Conservation (phyloP, 2,888 invertebrate species). For the Busseola fusca region DNA sequence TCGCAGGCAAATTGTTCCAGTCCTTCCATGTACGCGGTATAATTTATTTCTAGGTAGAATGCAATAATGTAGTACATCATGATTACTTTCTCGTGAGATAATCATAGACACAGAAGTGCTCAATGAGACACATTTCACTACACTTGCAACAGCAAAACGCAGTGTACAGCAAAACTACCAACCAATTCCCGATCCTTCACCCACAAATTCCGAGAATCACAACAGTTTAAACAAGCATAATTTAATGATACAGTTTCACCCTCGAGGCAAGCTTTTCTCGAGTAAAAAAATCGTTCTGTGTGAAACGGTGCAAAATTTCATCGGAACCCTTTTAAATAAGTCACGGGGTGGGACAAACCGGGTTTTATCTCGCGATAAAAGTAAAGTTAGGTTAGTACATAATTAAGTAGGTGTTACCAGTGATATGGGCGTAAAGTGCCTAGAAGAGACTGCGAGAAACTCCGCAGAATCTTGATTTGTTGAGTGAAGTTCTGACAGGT, state of each 20-base stretch:
- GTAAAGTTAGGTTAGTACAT: slow-evolving; percentile 68
- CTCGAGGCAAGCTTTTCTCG: slow-evolving; percentile 44
- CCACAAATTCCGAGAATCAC: slow-evolving; percentile 29
- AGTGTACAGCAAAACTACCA: background rate
- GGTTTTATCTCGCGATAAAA: slow-evolving; percentile 66
- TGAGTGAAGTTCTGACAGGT: slow-evolving; percentile 16
- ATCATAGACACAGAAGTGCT: background rate
- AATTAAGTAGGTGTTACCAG: slow-evolving; percentile 65
- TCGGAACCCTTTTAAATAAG: slow-evolving; percentile 66
- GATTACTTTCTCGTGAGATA: background rate
- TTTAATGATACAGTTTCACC: slow-evolving; percentile 53
- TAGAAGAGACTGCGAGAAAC: slow-evolving; percentile 50
- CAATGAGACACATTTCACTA: background rate
- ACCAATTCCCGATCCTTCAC: slow-evolving; percentile 24
- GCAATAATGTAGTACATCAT: too few species aligned
- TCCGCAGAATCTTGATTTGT: slow-evolving; percentile 40
- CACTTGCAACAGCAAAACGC: background rate
- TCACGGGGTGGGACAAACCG: slow-evolving; percentile 57
- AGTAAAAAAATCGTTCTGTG: slow-evolving; percentile 49
- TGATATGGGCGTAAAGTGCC: slow-evolving; percentile 38
- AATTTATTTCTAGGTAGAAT: too few species aligned
- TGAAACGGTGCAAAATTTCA: slow-evolving; percentile 57
- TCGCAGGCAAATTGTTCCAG: too few species aligned
- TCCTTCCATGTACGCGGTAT: too few species aligned
- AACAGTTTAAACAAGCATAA: slow-evolving; percentile 58